These are phyloP conservation scores for Pungitius pungitius DNA, from an alignment of 2,113 vertebrate species.

Conservation along the genomic window DNA sequence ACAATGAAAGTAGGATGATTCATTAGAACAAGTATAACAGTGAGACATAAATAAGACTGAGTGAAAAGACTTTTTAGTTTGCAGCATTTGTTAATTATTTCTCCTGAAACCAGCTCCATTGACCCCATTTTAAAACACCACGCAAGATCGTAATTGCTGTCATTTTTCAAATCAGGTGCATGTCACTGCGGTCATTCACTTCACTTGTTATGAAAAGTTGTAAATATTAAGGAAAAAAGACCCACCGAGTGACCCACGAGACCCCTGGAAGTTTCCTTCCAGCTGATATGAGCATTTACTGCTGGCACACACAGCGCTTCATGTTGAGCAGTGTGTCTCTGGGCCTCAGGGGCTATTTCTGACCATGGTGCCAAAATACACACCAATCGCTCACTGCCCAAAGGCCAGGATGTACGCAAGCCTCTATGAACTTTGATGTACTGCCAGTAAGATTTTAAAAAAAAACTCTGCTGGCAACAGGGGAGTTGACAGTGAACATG, in stretches of 20 bases:
- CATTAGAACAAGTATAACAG: background rate
- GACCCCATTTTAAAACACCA: slow-evolving; percentile 16
- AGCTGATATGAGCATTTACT: background rate
- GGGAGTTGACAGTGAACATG: background rate
- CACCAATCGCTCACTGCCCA: slow-evolving; percentile 58
- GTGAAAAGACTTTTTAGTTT: background rate
- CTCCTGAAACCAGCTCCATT: background rate
- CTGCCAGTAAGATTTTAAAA: slow-evolving; percentile 59
- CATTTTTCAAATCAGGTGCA: background rate
- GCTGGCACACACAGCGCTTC: slow-evolving; percentile 2
- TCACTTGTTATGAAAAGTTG: background rate
- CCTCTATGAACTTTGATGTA: slow-evolving; percentile 17
- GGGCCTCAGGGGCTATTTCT: slow-evolving; percentile 76
- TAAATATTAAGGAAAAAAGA: slow-evolving; percentile 12
- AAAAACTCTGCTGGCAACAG: slow-evolving; percentile 45
- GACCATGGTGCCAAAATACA: slow-evolving; percentile 73
- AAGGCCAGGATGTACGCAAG: slow-evolving; percentile 9
- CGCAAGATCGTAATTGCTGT: background rate
- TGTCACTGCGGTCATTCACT: background rate
- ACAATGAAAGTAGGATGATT: background rate
- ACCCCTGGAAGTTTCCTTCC: background rate
- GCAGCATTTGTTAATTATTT: background rate
- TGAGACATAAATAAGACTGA: background rate
- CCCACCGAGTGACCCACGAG: slow-evolving; percentile 44
- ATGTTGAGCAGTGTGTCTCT: slow-evolving; percentile 60